Conservation (phyloP, 2,888 invertebrate species). For the Cremastobaeus sp. region DNA sequence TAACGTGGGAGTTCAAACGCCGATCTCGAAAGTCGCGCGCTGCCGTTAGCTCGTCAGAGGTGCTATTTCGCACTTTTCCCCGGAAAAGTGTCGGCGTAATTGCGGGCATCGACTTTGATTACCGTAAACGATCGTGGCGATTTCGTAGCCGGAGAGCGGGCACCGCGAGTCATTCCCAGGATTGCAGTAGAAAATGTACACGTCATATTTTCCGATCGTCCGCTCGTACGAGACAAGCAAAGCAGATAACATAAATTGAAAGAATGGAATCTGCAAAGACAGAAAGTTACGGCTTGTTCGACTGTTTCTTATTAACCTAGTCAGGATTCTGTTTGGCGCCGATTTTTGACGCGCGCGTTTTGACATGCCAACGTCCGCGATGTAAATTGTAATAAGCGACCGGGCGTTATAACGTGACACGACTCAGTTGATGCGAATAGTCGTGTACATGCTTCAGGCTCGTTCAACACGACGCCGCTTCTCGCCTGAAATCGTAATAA, state of each 20-base stretch:
- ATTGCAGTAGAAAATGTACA: too few relatives aligned
- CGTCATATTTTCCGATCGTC: conserved; percentile 31
- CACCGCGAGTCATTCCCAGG: too few relatives aligned
- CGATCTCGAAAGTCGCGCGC: conserved; percentile 36
- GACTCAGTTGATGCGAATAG: background rate
- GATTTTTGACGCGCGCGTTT: background rate
- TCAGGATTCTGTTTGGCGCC: too few relatives aligned
- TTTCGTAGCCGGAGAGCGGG: too few relatives aligned
- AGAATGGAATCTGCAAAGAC: too few relatives aligned
- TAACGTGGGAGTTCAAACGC: conserved; percentile 48
- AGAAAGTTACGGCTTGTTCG: too few relatives aligned
- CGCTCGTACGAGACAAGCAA: background rate
- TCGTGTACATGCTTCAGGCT: background rate
- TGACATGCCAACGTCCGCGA: background rate
- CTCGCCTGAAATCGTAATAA: background rate
- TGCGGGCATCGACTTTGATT: conserved; percentile 41
- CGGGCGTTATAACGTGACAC: background rate
- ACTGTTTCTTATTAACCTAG: too few relatives aligned
- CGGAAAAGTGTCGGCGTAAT: conserved; percentile 31
- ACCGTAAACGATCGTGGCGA: conserved; percentile 9
- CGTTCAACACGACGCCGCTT: background rate
- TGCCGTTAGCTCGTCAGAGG: conserved; percentile 51
- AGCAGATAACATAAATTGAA: too few relatives aligned
- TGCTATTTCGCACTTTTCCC: conserved; percentile 28
- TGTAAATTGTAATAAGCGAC: conserved; percentile 17